These are phyloP conservation scores for Diadumene lineata DNA, from an alignment of 92 coral and sea anemone genomes.

Conservation along the genomic window DNA sequence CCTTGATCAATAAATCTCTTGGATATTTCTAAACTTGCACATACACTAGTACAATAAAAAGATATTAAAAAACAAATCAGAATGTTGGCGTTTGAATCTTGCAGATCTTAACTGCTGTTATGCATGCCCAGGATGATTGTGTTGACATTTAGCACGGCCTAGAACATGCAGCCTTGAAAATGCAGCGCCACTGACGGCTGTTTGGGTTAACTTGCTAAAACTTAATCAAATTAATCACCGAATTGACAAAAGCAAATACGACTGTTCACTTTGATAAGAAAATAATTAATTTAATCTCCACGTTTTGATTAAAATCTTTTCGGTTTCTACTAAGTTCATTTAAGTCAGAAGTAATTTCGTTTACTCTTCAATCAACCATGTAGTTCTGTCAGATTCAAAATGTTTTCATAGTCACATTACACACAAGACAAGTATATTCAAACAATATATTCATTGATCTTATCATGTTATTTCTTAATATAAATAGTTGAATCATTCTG, in stretches of 20 bases:
- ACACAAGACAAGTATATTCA: neutral
- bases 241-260: neutral
- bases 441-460: neutral
- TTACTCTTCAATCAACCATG: neutral
- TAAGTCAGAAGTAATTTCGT: neutral
- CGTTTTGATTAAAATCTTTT: conserved; percentile 2
- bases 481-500: too few species aligned
- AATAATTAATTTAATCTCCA: neutral
- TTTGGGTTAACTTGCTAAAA: conserved; percentile 2
- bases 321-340: neutral
- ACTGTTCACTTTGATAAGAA: neutral
- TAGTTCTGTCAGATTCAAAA: conserved; percentile 6
- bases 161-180: neutral
- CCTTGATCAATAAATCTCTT: too few species aligned
- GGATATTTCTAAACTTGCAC: too few species aligned
- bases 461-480: too few species aligned
- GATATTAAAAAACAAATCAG: too few species aligned
- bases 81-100: too few species aligned
- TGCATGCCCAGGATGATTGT: too few species aligned
- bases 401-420: neutral
- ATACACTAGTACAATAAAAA: too few species aligned
- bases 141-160: too few species aligned
- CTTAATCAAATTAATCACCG: neutral
- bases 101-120: too few species aligned
- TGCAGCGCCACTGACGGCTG: neutral